These are phyloP conservation scores for Gobiocypris rarus DNA, from an alignment of 2,113 vertebrate species.

Conservation along the genomic window DNA sequence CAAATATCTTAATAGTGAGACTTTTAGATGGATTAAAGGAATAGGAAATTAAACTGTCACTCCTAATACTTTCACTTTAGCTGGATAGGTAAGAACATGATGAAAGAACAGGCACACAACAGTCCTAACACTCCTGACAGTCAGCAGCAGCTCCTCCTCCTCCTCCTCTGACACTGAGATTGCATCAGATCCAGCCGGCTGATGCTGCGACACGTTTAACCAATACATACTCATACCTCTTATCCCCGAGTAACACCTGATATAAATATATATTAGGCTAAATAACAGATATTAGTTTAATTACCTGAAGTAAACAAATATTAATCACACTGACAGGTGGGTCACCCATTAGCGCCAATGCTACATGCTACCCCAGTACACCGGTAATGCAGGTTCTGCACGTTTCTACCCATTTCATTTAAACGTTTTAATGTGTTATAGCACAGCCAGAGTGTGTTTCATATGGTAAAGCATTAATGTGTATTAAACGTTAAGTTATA, in stretches of 20 bases:
- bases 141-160: conserved; percentile 48
- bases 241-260: background rate
- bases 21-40: background rate
- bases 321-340: background rate
- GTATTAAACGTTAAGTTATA: background rate
- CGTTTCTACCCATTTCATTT: background rate
- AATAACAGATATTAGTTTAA: background rate
- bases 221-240: background rate
- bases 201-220: conserved; percentile 18
- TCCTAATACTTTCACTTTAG: background rate
- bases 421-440: background rate
- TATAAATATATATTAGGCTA: background rate
- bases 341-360: conserved; percentile 4
- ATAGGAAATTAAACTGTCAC: background rate
- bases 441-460: background rate
- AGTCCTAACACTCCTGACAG: conserved; percentile 59
- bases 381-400: background rate
- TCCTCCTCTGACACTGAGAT: conserved; percentile 67
- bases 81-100: background rate
- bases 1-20: background rate
- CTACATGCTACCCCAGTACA: conserved; percentile 23
- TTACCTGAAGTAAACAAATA: background rate
- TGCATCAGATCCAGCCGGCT: conserved; percentile 82
- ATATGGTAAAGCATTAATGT: no score
- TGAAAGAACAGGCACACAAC: background rate